Evolutionary conservation across 2,797 vertebrate genomes (phyloP).

Genomic region (Gymnopithys bicolor): DNA sequence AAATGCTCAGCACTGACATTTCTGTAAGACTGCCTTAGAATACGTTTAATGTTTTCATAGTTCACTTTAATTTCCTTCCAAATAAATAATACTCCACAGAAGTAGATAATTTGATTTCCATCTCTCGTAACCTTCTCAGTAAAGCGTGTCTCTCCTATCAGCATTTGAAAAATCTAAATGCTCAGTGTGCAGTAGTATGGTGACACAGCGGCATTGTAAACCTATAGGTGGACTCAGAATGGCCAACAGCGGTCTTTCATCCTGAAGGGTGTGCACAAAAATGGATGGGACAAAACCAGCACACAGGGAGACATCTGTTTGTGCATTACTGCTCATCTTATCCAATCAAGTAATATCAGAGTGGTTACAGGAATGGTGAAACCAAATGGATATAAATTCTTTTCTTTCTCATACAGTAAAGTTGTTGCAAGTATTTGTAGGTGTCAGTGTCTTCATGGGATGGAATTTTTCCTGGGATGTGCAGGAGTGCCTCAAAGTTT

Average conservation of each 20-base stretch:
- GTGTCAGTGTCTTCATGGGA: neutral
- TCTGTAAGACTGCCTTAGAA: neutral
- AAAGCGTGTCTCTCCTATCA: neutral
- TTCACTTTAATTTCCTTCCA: neutral
- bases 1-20: neutral
- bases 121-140: neutral
- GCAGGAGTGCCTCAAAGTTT: neutral
- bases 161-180: neutral
- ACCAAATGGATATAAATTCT: neutral
- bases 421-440: neutral
- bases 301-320: accelerated
- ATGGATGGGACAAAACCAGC: neutral
- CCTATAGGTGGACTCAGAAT: neutral
- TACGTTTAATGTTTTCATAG: neutral
- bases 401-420: neutral
- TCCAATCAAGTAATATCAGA: neutral
- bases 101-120: neutral
- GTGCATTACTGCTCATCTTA: neutral
- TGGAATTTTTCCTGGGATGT: neutral
- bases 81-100: neutral
- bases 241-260: neutral
- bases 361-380: neutral
- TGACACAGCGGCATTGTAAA: accelerated
- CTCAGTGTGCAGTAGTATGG: neutral
- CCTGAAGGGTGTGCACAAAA: neutral